phyloP scores from a whole-genome alignment of 2,888 invertebrate species.

The Spisula solida region DNA sequence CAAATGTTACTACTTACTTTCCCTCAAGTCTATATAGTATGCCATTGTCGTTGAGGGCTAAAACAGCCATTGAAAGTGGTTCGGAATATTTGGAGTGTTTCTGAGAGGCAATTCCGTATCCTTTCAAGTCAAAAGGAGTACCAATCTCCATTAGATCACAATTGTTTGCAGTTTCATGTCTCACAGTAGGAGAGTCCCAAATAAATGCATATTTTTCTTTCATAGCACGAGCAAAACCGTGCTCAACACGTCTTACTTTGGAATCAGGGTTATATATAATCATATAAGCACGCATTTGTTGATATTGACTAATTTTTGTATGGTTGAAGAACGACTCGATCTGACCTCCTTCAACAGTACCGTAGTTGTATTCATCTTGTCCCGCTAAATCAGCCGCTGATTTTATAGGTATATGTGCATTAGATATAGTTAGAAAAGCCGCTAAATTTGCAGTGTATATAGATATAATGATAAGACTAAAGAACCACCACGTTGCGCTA shows the following conservation, averaged over 20 bases:
- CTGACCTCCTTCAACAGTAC: constrained; percentile 84
- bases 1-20: constrained; percentile 78
- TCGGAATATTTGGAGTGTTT: constrained; percentile 81
- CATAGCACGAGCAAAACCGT: constrained; percentile 80
- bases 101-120: constrained; percentile 82
- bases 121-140: constrained; percentile 83
- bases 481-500: constrained; percentile 84
- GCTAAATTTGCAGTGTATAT: constrained; percentile 85
- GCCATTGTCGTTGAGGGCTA: constrained; percentile 82
- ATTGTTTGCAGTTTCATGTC: constrained; percentile 80
- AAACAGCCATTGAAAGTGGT: constrained; percentile 79
- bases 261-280: constrained; percentile 74
- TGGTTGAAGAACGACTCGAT: constrained; percentile 83
- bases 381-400: constrained; percentile 82
- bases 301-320: constrained; percentile 81
- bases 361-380: constrained; percentile 83
- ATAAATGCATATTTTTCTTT: constrained; percentile 84
- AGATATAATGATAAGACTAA: constrained; percentile 83
- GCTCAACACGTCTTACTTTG: constrained; percentile 78
- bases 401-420: constrained; percentile 77
- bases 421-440: constrained; percentile 84
- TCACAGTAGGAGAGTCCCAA: constrained; percentile 85
- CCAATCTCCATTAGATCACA: constrained; percentile 84
- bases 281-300: constrained; percentile 84
- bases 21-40: constrained; percentile 80